A percentile compares a stretch with the other conserved stretches of the same genome.
phyloP scores from a whole-genome alignment of 2,888 invertebrate species.

The Limnephilus auricula region DNA sequence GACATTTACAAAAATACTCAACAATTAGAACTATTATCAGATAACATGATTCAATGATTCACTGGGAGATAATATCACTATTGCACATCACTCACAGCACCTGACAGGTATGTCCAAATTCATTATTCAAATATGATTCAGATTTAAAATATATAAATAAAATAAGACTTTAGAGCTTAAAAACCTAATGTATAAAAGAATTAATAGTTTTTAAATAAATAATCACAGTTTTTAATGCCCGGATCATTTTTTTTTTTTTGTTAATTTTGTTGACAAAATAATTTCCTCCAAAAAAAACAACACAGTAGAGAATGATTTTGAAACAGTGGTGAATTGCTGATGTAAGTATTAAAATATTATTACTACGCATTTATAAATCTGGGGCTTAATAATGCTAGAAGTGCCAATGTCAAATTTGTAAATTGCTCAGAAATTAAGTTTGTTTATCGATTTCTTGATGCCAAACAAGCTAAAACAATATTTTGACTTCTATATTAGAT shows the following conservation, averaged over 20 bases:
- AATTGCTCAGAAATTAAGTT: no score
- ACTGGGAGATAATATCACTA: no score
- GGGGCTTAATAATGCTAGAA: no score
- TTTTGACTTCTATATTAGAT: no score
- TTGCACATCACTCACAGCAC: background rate
- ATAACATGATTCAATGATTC: no score
- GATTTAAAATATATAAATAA: background rate
- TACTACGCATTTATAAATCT: background rate
- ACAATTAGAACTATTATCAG: no score
- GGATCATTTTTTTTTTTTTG: background rate
- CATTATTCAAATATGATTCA: background rate
- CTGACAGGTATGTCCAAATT: no score
- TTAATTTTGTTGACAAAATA: background rate
- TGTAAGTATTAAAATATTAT: background rate
- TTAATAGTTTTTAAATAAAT: background rate
- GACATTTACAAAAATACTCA: no score
- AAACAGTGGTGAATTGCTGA: background rate
- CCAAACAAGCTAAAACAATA: no score
- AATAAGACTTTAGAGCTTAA: background rate
- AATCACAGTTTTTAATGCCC: background rate
- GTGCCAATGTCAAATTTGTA: no score
- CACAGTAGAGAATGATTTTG: background rate
- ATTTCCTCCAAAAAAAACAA: background rate
- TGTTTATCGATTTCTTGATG: no score
- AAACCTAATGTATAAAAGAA: background rate